Conservation (phyloP, 1,140 invertebrate genomes). For the Rhopalosiphum maidis region DNA sequence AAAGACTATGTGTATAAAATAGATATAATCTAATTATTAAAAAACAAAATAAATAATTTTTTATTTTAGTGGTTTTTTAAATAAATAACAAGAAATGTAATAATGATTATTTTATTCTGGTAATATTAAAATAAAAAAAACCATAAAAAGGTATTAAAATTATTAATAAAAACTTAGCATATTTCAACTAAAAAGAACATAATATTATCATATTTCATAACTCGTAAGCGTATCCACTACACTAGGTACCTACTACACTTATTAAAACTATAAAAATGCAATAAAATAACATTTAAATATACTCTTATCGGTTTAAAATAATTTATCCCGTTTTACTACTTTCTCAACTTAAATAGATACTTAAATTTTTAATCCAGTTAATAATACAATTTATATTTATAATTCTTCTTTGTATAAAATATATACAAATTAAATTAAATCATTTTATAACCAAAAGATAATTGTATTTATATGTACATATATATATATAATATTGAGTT, state of each 20-base stretch:
- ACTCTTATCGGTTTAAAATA: neutral
- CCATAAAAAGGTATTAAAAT: neutral
- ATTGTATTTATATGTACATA: neutral
- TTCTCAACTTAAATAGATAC: neutral
- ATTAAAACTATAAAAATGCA: neutral
- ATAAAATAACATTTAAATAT: constrained; percentile 6
- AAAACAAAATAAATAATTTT: neutral
- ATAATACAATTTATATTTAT: neutral
- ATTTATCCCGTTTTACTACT: neutral
- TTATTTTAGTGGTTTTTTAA: neutral
- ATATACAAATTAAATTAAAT: neutral
- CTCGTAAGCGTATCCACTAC: neutral
- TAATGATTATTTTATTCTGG: neutral
- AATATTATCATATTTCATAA: neutral
- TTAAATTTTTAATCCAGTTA: neutral
- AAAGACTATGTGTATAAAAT: neutral
- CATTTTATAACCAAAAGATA: neutral
- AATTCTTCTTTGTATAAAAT: neutral
- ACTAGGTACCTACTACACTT: neutral
- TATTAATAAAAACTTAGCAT: neutral
- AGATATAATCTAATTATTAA: neutral
- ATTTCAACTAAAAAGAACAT: neutral
- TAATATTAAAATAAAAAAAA: neutral
- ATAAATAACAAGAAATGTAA: neutral
- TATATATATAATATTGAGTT: neutral